phyloP scores from a whole-genome alignment of 2,113 vertebrate species.

The Cyphomyrus discorhynchus region DNA sequence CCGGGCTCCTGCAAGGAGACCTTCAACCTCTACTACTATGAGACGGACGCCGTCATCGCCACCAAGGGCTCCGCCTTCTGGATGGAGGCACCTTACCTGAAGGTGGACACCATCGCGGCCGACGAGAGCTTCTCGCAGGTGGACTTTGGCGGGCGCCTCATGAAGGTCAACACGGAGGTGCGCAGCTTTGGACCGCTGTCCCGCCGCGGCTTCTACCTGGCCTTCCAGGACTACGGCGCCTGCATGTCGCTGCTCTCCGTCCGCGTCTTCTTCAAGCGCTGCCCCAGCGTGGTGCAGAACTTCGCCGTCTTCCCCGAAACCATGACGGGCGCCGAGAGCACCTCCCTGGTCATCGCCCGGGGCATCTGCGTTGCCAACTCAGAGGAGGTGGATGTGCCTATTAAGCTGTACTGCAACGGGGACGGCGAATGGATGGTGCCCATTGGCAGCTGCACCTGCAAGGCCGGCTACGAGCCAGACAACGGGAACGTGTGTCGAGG shows the following conservation, averaged over 20 bases:
- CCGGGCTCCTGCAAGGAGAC: conserved; percentile 98
- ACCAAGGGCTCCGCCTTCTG: conserved; percentile 85
- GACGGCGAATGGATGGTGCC: conserved; percentile 99
- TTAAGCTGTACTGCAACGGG: conserved; percentile 97
- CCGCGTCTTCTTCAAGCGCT: conserved; percentile 96
- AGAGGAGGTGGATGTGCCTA: conserved; percentile 92
- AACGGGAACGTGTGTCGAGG: conserved; percentile 88
- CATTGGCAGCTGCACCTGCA: conserved; percentile 94
- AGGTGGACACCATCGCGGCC: conserved; percentile 97
- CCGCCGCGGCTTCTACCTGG: conserved; percentile 92
- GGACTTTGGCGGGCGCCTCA: conserved; percentile 94
- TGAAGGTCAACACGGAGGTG: conserved; percentile 98
- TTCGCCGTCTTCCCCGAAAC: conserved; percentile 96
- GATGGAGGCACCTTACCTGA: conserved; percentile 88
- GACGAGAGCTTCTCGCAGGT: conserved; percentile 99
- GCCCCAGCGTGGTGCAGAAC: conserved; percentile 94
- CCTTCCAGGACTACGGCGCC: conserved; percentile 96
- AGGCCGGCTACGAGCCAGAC: conserved; percentile 89
- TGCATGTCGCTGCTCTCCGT: conserved; percentile 98
- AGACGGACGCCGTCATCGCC: conserved; percentile 83
- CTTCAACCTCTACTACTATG: conserved; percentile 97
- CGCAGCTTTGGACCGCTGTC: conserved; percentile 92
- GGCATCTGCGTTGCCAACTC: conserved; percentile 91
- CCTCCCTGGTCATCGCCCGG: conserved; percentile 88
- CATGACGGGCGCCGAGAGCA: conserved; percentile 95